Evolutionary conservation across 2,888 invertebrate species (phyloP).

Genomic region (Geophilus truncorum): DNA sequence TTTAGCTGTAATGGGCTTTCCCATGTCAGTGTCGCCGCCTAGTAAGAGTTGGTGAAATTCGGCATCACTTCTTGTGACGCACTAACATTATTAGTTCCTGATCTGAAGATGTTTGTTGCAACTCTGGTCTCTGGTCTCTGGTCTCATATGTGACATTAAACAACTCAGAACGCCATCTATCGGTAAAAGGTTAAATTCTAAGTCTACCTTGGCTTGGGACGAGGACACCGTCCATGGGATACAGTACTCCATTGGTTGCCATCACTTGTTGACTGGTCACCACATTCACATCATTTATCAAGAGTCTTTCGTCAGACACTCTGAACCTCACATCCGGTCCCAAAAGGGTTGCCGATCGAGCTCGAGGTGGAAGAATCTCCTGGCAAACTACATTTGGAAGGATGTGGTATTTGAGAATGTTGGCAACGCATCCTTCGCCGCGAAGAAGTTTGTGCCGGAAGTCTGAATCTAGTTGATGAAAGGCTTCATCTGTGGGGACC

Average conservation of each 20-base stretch:
- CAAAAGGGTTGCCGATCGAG: conserved; percentile 54
- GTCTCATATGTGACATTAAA: no score
- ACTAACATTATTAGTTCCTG: no score
- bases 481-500: conserved; percentile 62
- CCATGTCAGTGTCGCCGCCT: no score
- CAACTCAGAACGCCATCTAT: no score
- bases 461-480: conserved; percentile 53
- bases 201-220: conserved; percentile 61
- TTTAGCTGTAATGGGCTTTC: no score
- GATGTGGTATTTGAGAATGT: conserved; percentile 62
- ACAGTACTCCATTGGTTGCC: conserved; percentile 68
- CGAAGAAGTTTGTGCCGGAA: conserved; percentile 55
- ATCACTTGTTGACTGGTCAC: conserved; percentile 58
- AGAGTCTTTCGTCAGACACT: conserved; percentile 52
- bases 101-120: no score
- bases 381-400: conserved; percentile 64
- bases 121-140: no score
- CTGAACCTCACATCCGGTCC: conserved; percentile 51
- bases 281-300: conserved; percentile 57
- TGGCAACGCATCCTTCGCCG: conserved; percentile 59
- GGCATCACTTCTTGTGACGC: no score
- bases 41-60: no score
- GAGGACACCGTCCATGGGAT: conserved; percentile 62
- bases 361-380: conserved; percentile 56
- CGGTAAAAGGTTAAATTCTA: no score